These are phyloP conservation scores for Carettochelys insculpta DNA, from an alignment of 2,113 vertebrate genomes.

Conservation along the genomic window DNA sequence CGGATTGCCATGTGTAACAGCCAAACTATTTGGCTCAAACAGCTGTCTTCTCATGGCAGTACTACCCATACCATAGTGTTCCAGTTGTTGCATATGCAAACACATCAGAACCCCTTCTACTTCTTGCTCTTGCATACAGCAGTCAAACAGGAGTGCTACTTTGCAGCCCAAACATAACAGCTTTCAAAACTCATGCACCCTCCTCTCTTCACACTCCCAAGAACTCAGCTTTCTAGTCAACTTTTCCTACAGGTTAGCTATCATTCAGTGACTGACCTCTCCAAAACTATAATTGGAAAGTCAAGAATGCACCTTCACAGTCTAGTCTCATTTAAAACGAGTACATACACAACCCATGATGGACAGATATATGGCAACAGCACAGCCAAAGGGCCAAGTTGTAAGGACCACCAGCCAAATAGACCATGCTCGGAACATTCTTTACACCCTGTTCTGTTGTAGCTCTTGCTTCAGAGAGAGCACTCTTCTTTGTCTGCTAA, in stretches of 20 bases:
- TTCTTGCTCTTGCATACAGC: not conserved
- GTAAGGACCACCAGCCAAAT: not conserved
- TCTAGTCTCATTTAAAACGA: not conserved
- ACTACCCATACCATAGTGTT: not conserved
- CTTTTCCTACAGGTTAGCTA: not conserved
- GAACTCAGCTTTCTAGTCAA: rapidly evolving
- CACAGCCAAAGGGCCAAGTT: not conserved
- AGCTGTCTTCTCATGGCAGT: not conserved
- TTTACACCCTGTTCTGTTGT: not conserved
- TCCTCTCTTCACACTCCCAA: not conserved
- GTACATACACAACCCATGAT: not conserved
- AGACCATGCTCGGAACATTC: not conserved
- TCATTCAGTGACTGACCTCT: not conserved
- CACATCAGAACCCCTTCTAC: not conserved
- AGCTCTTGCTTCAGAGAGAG: not conserved
- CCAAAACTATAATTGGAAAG: not conserved
- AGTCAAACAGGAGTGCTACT: no score
- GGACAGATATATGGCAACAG: not conserved
- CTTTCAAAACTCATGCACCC: not conserved
- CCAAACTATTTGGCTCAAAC: not conserved
- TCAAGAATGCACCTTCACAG: not conserved
- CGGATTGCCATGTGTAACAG: not conserved
- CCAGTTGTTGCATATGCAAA: not conserved
- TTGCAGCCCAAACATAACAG: not conserved
- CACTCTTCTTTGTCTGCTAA: not conserved